Base-by-base conservation (phyloP, 2,113 vertebrate genomes). In the Drymodes brunneopygia region DNA sequence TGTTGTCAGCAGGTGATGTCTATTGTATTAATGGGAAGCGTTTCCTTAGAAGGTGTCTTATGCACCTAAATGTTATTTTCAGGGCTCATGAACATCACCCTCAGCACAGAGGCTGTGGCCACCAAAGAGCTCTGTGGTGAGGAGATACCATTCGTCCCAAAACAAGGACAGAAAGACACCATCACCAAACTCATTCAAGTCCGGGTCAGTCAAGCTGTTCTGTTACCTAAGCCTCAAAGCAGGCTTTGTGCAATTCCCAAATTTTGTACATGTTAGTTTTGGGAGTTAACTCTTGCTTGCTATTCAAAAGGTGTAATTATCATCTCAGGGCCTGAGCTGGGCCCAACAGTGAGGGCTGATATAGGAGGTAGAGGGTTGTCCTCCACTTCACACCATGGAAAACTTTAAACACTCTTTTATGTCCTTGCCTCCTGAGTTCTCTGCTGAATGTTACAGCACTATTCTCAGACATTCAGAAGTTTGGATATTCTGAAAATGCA, bases 121-220 rank as follows among this genome's bases (percentile, higher is more conserved):
- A 96, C 96, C 10, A 10, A 69, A 60, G 96, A 97, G 35, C 92
- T 74, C 64, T 98, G 98, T 93, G 71, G 88, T 1, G 44, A 47
- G 42, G 50, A 84, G 62, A 88, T 36, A 38, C 92, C 86, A 3
- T 78, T 96, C 50, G 64, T 97, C 62, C 97, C 97, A 58, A 40
- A 36, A 51, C 90, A 84, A 84, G 97, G 97, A 69, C 51, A 27
- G 80, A 97, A 95, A 62, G 97, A 98, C 48, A 91, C 5, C 0
- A 64, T 97, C 75, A 94, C 80, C 89, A 98, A 97, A 77, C 42
- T 90, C 40, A 94, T 98, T 24, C 75, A 94, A 69, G 97, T 98
- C 67, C 97, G 90, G 96, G 97, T 98, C 73, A 97, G 97, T 66
- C 36, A 64, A 90, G 10, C 4, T 93, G 14, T 90, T 93, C 45